Evolutionary conservation across 2,797 vertebrate species (phyloP).

Genomic region (Antrozous pallidus): DNA sequence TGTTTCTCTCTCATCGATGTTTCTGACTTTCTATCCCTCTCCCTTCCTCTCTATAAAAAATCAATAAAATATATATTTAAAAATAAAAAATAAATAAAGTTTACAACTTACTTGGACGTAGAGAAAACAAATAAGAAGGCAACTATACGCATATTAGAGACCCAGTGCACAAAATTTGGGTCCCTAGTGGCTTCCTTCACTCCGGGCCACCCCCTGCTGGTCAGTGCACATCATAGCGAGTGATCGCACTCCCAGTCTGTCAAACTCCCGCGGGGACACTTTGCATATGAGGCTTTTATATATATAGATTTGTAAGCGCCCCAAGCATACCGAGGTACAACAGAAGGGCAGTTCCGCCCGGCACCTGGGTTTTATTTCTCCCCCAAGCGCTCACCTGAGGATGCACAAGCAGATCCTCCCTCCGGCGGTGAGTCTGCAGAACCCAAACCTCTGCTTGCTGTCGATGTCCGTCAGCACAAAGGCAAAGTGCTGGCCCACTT

Average conservation of each 20-base stretch:
- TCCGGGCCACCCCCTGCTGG: no score
- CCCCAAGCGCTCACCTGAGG: conserved; percentile 87
- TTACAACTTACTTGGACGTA: background rate
- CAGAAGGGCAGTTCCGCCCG: background rate
- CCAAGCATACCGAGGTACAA: background rate
- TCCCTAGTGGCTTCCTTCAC: no score
- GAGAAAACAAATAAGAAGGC: background rate
- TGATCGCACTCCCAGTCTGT: no score
- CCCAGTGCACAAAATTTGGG: no score
- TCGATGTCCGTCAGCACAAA: conserved; percentile 98
- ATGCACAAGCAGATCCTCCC: conserved; percentile 95
- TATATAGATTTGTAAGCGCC: background rate
- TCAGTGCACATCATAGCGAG: no score
- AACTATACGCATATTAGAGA: background rate
- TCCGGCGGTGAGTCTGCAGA: conserved; percentile 95
- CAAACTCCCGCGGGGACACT: no score
- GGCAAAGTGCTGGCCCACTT: conserved; percentile 98
- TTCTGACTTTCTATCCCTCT: no score
- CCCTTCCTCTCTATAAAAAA: no score
- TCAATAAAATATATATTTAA: no score
- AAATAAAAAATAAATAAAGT: no score
- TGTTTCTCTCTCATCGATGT: no score
- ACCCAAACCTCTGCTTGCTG: conserved; percentile 96
- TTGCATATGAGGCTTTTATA: no score
- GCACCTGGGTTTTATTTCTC: background rate